Percentiles rank a stretch among this genome's conserved stretches.
Evolutionary conservation across 2,797 vertebrate species (phyloP).

Genomic region (Poeciliopsis infans): DNA sequence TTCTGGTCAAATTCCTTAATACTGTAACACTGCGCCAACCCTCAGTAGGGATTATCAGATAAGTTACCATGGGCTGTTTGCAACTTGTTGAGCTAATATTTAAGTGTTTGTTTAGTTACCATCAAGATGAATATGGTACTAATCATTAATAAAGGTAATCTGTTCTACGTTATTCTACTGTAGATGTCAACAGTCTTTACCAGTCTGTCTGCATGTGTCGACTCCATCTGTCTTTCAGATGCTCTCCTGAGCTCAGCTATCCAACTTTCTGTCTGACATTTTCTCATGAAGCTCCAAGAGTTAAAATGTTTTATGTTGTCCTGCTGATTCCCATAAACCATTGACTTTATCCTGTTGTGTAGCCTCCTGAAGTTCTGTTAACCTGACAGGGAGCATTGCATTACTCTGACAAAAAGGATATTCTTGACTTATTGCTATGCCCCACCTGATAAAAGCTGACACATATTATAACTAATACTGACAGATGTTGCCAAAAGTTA

Average conservation of each 20-base stretch:
- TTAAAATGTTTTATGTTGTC: neutral
- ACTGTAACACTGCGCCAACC: neutral
- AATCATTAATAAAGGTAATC: neutral
- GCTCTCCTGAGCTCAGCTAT: neutral
- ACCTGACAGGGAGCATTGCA: neutral
- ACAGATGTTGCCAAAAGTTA: neutral
- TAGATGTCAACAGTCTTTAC: neutral
- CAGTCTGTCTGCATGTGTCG: neutral
- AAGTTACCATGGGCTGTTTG: neutral
- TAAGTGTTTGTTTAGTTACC: neutral
- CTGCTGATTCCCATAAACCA: neutral
- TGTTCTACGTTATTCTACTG: neutral
- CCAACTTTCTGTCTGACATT: conserved; percentile 30
- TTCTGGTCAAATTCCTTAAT: neutral
- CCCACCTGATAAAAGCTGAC: neutral
- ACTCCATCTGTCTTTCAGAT: neutral
- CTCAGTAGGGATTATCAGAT: neutral
- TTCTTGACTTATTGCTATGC: neutral
- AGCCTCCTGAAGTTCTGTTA: neutral
- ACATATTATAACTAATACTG: neutral
- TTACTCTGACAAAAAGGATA: neutral
- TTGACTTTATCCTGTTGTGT: neutral
- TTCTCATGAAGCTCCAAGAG: neutral
- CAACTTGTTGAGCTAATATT: neutral
- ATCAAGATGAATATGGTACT: neutral